Evolutionary conservation across 37 sponge, comb jelly and placozoan species (phyloP).

Genomic region (Amphimedon queenslandica): DNA sequence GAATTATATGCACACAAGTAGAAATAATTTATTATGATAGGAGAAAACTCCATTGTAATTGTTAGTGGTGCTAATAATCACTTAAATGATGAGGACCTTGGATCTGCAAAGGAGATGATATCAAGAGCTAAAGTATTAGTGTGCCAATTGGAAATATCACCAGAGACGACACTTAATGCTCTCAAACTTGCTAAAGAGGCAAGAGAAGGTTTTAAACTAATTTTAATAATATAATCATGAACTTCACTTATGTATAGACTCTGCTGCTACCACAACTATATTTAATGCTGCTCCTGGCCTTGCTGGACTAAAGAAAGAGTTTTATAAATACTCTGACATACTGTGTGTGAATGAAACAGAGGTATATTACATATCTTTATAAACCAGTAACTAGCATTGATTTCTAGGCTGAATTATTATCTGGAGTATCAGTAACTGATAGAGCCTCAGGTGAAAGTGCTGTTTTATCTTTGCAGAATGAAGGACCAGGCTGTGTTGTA

Average conservation of each 20-base stretch:
- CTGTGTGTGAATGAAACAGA: constrained; percentile 96
- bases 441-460: constrained; percentile 49
- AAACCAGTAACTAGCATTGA: too few relatives aligned
- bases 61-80: constrained; percentile 86
- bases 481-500: constrained; percentile 50
- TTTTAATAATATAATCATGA: too few relatives aligned
- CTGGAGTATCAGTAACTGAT: constrained; percentile 51
- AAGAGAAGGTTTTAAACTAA: too few relatives aligned
- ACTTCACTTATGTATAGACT: too few relatives aligned
- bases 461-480: constrained; percentile 29
- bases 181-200: constrained; percentile 72
- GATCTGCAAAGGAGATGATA: constrained; percentile 51
- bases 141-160: constrained; percentile 89
- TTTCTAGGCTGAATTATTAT: constrained; percentile 73
- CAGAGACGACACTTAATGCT: constrained; percentile 67
- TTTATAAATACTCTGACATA: constrained; percentile 68
- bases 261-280: constrained; percentile 68
- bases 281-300: constrained; percentile 86
- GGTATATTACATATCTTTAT: too few relatives aligned
- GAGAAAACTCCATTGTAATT: constrained; percentile 93
- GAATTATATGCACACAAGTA: too few relatives aligned
- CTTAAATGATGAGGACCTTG: constrained; percentile 61
- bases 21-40: too few relatives aligned
- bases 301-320: constrained; percentile 40
- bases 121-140: constrained; percentile 71